phyloP scores from a whole-genome alignment of 2,888 invertebrate genomes.

The Athripsodes cinereus region DNA sequence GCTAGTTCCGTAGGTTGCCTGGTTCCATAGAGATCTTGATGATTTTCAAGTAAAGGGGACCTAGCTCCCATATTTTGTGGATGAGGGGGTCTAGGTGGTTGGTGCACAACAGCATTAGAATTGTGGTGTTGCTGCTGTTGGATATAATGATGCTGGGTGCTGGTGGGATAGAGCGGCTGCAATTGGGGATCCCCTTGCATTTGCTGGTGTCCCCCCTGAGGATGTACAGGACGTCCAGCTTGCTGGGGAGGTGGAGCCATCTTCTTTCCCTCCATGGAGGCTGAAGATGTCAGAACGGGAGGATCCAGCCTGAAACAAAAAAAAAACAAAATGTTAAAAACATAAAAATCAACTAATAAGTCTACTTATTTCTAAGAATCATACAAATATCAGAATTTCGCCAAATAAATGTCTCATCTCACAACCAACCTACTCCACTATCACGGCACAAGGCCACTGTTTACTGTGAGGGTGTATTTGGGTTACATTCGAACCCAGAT shows the following conservation, averaged over 20 bases:
- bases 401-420: too few relatives aligned
- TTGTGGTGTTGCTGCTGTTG: constrained; percentile 39
- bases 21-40: constrained; percentile 52
- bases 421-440: too few relatives aligned
- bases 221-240: constrained; percentile 32
- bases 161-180: constrained; percentile 39
- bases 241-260: constrained; percentile 50
- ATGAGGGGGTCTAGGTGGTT: constrained; percentile 35
- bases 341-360: too few relatives aligned
- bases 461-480: too few relatives aligned
- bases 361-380: too few relatives aligned
- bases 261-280: constrained; percentile 63
- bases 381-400: too few relatives aligned
- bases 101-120: constrained; percentile 36
- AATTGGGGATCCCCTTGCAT: constrained; percentile 47
- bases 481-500: too few relatives aligned
- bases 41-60: constrained; percentile 50
- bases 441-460: too few relatives aligned
- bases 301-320: constrained; percentile 60
- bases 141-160: constrained; percentile 31
- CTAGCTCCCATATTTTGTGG: constrained; percentile 40
- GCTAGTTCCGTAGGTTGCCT: constrained; percentile 29
- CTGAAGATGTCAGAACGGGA: constrained; percentile 56
- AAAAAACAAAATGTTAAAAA: too few relatives aligned
- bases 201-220: constrained; percentile 39